Evolutionary conservation across 2,888 invertebrate genomes (phyloP).

Genomic region (Falcaria lacertinaria): DNA sequence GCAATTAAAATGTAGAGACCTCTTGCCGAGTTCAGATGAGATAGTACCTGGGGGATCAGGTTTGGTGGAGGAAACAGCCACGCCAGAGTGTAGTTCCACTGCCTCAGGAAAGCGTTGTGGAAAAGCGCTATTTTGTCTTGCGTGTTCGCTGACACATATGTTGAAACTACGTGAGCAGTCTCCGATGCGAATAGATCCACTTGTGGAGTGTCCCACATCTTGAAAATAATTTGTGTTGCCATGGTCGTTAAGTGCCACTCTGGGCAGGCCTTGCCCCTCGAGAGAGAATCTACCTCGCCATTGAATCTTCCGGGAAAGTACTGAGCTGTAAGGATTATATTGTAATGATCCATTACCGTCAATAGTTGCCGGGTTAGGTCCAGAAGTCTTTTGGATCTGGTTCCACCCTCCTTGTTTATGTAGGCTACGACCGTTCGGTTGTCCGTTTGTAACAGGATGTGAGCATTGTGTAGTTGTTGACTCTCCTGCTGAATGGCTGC

Average conservation of each 20-base stretch:
- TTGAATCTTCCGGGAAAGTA: constrained; percentile 22
- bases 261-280: constrained; percentile 6
- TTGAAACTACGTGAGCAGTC: constrained; percentile 13
- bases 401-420: constrained; percentile 23
- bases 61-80: too few relatives aligned
- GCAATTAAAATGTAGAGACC: constrained; percentile 15
- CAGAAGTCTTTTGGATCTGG: constrained; percentile 9
- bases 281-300: constrained; percentile 15
- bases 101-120: constrained; percentile 17
- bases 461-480: constrained; percentile 3
- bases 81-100: constrained; percentile 11
- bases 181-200: constrained; percentile 21
- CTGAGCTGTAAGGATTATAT: constrained; percentile 11
- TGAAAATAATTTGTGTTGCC: constrained; percentile 13
- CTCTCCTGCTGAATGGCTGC: constrained; percentile 5
- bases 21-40: constrained; percentile 12
- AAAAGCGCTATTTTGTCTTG: constrained; percentile 14
- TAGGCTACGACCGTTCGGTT: constrained; percentile 20
- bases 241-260: constrained; percentile 16
- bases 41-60: too few relatives aligned
- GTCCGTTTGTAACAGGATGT: constrained; percentile 19
- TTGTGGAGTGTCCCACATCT: constrained; percentile 14
- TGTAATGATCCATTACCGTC: constrained; percentile 7
- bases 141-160: constrained; percentile 15
- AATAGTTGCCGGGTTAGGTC: constrained; percentile 4